phyloP scores from a whole-genome alignment of 2,113 vertebrate genomes.

The Xenopus tropicalis region DNA sequence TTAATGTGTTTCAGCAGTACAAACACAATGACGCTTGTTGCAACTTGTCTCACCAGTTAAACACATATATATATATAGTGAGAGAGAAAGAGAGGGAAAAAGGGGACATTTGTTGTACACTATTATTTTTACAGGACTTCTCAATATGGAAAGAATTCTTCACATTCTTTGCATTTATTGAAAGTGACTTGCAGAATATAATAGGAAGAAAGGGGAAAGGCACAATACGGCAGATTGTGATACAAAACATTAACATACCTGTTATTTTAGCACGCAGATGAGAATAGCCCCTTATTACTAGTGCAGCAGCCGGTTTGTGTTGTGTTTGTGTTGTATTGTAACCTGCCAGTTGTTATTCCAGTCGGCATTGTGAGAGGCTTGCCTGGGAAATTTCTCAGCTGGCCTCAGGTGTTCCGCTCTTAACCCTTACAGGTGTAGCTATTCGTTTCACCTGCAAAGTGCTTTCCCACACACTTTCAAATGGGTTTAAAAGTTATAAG shows the following conservation, averaged over 20 bases:
- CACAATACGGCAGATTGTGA: background rate
- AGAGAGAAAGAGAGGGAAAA: too few relatives aligned
- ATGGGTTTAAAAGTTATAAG: too few relatives aligned
- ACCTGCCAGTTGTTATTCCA: background rate
- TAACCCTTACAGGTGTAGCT: too few relatives aligned
- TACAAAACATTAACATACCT: conserved; percentile 25
- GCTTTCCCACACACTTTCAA: too few relatives aligned
- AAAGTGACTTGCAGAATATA: conserved; percentile 27
- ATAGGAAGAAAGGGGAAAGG: conserved; percentile 11
- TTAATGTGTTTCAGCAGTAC: conserved; percentile 12
- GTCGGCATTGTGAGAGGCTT: too few relatives aligned
- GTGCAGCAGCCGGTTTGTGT: too few relatives aligned
- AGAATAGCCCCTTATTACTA: too few relatives aligned
- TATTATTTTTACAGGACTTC: conserved; percentile 2
- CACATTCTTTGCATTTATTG: conserved; percentile 30
- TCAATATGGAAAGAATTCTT: conserved; percentile 34
- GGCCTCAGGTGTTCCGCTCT: too few relatives aligned
- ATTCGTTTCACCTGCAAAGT: too few relatives aligned
- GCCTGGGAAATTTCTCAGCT: too few relatives aligned
- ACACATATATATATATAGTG: conserved; percentile 13
- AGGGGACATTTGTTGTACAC: background rate
- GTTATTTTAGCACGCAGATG: background rate
- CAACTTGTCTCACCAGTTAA: conserved; percentile 31
- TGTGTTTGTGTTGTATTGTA: too few relatives aligned
- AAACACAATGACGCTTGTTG: conserved; percentile 10